Base-by-base conservation (phyloP, 2,888 invertebrate genomes). In the Xylocampa areola region DNA sequence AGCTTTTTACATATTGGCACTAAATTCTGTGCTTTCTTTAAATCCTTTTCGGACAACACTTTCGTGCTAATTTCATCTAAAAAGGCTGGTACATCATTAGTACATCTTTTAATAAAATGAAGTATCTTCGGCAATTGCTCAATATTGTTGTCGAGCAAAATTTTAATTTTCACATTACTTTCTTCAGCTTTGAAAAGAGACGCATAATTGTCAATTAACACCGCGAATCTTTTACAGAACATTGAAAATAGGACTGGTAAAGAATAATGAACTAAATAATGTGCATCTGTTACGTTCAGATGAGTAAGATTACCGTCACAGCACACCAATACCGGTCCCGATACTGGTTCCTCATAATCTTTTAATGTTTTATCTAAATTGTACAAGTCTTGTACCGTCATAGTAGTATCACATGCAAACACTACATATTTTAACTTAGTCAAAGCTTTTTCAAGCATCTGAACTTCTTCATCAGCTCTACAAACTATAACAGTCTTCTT, bases 181-280 rank as follows among this genome's bases (percentile, higher is more conserved):
- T 84, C 80, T 6, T 80, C 50, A 0, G 60, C 25, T 52, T 79
- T 82, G 63, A 91, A 92, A 66, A 92, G 85, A 2, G 92, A 91
- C 7, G 85, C 81, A 75, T 96, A 96, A 77, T 95, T 95, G 64
- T 96, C 94, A 52, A 95, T 94, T 33, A 97, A 87, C 16, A 95
- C 95, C 0, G 96, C 94, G 79, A 97, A 96, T 57, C 97, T 91
- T 76, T 94, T 95, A 37, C 95, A 95, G 81, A 97, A 97, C 78
- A 94, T 93, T 0, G 96, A 95, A 85, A 96, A 96, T 0, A 94
- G 88, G 19, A 87, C 77, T 0, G 96, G 96, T 67, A 97, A 83
- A 1, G 96, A 96, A 85, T 95, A 97, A 82, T 97, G 97, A 11
- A 98, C 92, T 21, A 97, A 86, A 73, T 95, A 93, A 43, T 95